Conservation (phyloP, 2,113 vertebrate genomes). For the Gambusia affinis region DNA sequence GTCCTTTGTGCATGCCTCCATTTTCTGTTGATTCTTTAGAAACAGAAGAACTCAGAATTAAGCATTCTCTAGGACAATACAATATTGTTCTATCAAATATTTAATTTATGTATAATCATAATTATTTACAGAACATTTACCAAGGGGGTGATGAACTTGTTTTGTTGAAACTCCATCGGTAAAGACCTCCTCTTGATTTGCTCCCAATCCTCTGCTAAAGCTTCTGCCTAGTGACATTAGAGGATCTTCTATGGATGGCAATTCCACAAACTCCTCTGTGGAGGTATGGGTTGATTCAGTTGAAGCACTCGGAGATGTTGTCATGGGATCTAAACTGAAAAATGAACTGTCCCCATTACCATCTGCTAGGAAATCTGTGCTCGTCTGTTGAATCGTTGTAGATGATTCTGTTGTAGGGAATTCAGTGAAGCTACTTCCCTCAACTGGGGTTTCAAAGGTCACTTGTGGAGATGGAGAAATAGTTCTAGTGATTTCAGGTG, state of each 20-base stretch:
- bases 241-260: no score
- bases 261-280: background rate
- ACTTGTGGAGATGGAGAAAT: background rate
- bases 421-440: background rate
- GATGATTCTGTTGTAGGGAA: background rate
- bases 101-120: background rate
- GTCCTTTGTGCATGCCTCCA: background rate
- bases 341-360: background rate
- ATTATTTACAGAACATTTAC: slow-evolving; percentile 5
- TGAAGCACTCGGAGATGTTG: background rate
- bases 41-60: background rate
- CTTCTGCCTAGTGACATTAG: no score
- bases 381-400: background rate
- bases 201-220: no score
- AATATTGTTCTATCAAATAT: background rate
- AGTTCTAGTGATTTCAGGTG: background rate
- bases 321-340: background rate
- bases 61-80: background rate
- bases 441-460: background rate
- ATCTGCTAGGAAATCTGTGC: background rate
- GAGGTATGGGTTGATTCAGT: background rate
- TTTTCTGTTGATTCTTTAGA: accelerated
- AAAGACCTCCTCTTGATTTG: background rate
- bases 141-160: background rate
- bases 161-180: background rate